Percentiles rank a stretch among this genome's conserved stretches.
phyloP scores from a whole-genome alignment of 2,797 vertebrate species.

The Distichodus sexfasciatus region DNA sequence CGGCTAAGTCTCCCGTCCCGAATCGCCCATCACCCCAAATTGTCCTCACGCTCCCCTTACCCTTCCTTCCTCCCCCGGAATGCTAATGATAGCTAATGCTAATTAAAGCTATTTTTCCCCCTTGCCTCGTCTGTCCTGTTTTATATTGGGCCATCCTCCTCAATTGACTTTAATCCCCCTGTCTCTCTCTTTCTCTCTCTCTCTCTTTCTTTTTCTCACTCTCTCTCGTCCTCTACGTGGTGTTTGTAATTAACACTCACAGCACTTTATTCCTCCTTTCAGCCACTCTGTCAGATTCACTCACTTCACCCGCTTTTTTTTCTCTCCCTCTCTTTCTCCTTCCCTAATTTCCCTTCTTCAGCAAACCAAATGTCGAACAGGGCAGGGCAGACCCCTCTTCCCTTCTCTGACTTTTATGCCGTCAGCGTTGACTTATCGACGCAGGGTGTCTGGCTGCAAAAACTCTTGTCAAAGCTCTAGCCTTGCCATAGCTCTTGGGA shows the following conservation, averaged over 20 bases:
- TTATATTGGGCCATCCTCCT: slow-evolving; percentile 63
- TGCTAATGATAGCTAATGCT: slow-evolving; percentile 70
- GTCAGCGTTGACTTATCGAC: slow-evolving; percentile 17
- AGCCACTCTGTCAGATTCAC: slow-evolving; percentile 63
- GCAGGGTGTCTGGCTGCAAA: slow-evolving; percentile 16
- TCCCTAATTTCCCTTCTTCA: slow-evolving; percentile 5
- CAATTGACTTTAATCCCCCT: slow-evolving; percentile 72
- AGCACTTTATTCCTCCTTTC: slow-evolving; percentile 68
- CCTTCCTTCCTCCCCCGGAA: slow-evolving; percentile 56
- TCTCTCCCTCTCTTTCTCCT: not conserved
- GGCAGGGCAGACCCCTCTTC: slow-evolving; percentile 6
- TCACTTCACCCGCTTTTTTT: slow-evolving; percentile 36
- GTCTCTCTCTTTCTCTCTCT: slow-evolving; percentile 58
- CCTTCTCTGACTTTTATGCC: slow-evolving; percentile 14
- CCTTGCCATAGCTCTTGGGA: slow-evolving; percentile 45
- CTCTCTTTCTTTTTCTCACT: slow-evolving; percentile 61
- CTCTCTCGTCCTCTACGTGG: slow-evolving; percentile 47
- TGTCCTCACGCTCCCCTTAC: slow-evolving; percentile 57
- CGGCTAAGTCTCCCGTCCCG: slow-evolving; percentile 56
- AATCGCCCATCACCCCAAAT: slow-evolving; percentile 64
- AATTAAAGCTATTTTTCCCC: slow-evolving; percentile 61
- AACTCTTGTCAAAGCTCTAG: slow-evolving; percentile 31
- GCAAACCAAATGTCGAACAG: slow-evolving; percentile 44
- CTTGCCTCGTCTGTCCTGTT: slow-evolving; percentile 48
- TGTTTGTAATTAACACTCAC: slow-evolving; percentile 78